These are phyloP conservation scores for Dynastes grantii DNA, from an alignment of 2,888 invertebrate genomes.

Conservation along the genomic window DNA sequence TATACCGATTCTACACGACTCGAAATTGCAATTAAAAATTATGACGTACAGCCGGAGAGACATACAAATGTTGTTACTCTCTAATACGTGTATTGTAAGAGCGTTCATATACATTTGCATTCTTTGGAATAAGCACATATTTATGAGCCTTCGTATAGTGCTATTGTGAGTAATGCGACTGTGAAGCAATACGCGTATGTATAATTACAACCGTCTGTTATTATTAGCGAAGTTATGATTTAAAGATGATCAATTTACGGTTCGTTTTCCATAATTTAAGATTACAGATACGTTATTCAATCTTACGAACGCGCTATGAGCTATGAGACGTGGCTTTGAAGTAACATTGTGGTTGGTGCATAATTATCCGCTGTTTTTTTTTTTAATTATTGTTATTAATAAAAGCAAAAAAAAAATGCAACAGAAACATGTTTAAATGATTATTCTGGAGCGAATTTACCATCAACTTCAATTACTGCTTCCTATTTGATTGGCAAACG, in stretches of 20 bases:
- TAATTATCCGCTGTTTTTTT: too few relatives aligned
- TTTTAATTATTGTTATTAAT: too few relatives aligned
- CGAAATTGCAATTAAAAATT: conserved; percentile 1
- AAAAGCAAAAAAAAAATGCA: too few relatives aligned
- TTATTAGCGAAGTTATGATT: conserved; percentile 6
- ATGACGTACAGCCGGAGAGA: neutral
- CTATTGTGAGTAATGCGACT: neutral
- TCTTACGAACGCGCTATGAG: too few relatives aligned
- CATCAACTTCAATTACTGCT: too few relatives aligned
- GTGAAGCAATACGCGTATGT: conserved; percentile 2
- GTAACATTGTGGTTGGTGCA: too few relatives aligned
- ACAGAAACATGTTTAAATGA: too few relatives aligned
- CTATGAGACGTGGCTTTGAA: too few relatives aligned
- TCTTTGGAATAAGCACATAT: neutral
- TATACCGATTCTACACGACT: neutral
- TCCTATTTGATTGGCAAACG: too few relatives aligned
- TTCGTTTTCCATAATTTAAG: neutral
- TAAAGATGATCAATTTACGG: conserved; percentile 9
- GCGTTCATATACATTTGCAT: neutral
- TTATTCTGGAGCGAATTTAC: too few relatives aligned
- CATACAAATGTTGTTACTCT: neutral
- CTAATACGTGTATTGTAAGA: neutral
- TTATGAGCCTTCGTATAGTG: neutral
- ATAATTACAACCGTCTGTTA: neutral
- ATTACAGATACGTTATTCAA: too few relatives aligned